Conservation (phyloP, 2,797 vertebrate species). For the Eulemur coronatus region DNA sequence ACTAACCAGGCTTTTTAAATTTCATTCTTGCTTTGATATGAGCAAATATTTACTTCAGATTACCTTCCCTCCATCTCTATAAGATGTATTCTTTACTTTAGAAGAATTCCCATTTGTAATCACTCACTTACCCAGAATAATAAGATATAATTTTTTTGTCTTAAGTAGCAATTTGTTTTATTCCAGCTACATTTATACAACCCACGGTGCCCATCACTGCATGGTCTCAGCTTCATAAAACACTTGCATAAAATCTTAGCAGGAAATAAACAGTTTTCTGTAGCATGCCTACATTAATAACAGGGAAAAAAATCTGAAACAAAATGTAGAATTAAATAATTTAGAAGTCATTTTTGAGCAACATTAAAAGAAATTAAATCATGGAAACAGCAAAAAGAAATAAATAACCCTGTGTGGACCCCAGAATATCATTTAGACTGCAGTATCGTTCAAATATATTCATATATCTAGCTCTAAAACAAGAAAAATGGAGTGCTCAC, state of each 20-base stretch:
- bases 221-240: not conserved
- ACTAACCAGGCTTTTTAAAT: not conserved
- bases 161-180: not conserved
- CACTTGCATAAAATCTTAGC: not conserved
- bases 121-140: not conserved
- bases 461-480: not conserved
- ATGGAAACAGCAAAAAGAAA: not conserved
- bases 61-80: not conserved
- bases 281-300: not conserved
- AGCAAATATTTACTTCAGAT: not conserved
- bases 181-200: not conserved
- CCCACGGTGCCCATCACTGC: not conserved
- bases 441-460: not conserved
- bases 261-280: not conserved
- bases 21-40: not conserved
- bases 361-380: not conserved
- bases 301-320: not conserved
- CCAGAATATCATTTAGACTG: not conserved
- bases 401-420: not conserved
- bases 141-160: not conserved
- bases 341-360: not conserved
- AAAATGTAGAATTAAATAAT: slow-evolving; percentile 15
- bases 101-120: not conserved
- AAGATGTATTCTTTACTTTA: not conserved
- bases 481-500: not conserved